Evolutionary conservation across 2,797 vertebrate species (phyloP), one percentile per base, ranked within the genome.

Genomic region (Harpagifer antarcticus): DNA sequence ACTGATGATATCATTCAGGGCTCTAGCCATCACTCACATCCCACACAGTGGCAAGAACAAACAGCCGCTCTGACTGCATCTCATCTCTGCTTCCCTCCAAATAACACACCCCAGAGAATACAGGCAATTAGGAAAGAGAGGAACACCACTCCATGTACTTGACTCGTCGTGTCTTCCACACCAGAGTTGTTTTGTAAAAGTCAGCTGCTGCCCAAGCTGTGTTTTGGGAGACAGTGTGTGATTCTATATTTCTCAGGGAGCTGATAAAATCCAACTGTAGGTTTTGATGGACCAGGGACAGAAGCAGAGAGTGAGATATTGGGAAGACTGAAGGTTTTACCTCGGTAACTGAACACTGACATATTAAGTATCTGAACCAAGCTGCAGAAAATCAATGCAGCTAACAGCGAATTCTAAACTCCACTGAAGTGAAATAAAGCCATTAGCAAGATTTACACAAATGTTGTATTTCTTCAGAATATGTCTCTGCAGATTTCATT

Each of bases 1-100:
- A 81, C 88, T 93, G 93, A 94, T 90, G 85, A 92, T 92, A 89
- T 87, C 86, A 92, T 89, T 91, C 91, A 90, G 86, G 82, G 76
- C 76, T 88, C 78, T 2, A 85, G 85, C 91, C 69, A 91, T 93
- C 90, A 88, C 78, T 92, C 90, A 88, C 84, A 84, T 87, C 92
- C 91, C 87, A 91, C 92, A 89, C 81, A 90, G 77, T 72, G 71
- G 79, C 77, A 77, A 79, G 81, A 90, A 88, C 88, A 90, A 86
- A 89, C 91, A 88, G 76, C 82, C 63, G 75, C 78, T 57, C 75
- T 58, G 86, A 80, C 86, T 87, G 78, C 82, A 83, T 90, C 89
- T 82, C 87, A 76, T 86, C 85, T 86, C 87, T 83, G 83, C 75
- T 71, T 85, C 79, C 84, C 78, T 76, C 74, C 76, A 88, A 81